Percentiles rank a stretch among this genome's conserved stretches.
Conservation (phyloP, 2,888 invertebrate species). For the Plebejus argus region DNA sequence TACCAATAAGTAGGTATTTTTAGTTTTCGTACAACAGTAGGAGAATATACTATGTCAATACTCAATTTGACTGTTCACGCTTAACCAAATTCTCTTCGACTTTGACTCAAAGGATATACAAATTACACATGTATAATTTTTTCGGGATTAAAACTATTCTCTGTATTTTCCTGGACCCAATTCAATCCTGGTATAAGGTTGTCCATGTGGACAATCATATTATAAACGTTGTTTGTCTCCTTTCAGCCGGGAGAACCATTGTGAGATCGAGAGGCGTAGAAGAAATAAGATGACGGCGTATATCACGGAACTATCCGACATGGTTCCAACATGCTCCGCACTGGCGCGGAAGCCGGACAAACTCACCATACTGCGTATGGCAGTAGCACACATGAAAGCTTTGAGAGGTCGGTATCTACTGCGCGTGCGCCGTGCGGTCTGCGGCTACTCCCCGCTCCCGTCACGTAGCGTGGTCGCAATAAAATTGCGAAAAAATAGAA, state of each 20-base stretch:
- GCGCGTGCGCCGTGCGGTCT: too few relatives aligned
- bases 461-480: not conserved
- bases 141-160: too few relatives aligned
- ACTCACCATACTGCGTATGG: conserved; percentile 99
- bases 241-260: conserved; percentile 96
- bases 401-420: conserved; percentile 86
- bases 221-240: not conserved
- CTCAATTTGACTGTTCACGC: too few relatives aligned
- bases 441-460: not conserved
- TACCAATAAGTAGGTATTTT: too few relatives aligned
- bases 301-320: conserved; percentile 99
- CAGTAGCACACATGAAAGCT: conserved; percentile 99
- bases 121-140: too few relatives aligned
- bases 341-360: conserved; percentile 99
- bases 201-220: not conserved
- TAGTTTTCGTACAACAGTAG: too few relatives aligned
- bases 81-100: too few relatives aligned
- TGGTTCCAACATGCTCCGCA: conserved; percentile 99
- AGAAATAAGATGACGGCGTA: conserved; percentile 99
- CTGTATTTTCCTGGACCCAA: too few relatives aligned
- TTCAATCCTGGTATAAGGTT: not conserved
- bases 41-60: too few relatives aligned
- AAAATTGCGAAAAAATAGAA: not conserved
- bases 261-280: conserved; percentile 98
- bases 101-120: too few relatives aligned